A percentile compares a stretch with the other conserved stretches of the same genome.
Conservation (phyloP, 2,888 invertebrate genomes). For the Rotaria magnacalcarata region DNA sequence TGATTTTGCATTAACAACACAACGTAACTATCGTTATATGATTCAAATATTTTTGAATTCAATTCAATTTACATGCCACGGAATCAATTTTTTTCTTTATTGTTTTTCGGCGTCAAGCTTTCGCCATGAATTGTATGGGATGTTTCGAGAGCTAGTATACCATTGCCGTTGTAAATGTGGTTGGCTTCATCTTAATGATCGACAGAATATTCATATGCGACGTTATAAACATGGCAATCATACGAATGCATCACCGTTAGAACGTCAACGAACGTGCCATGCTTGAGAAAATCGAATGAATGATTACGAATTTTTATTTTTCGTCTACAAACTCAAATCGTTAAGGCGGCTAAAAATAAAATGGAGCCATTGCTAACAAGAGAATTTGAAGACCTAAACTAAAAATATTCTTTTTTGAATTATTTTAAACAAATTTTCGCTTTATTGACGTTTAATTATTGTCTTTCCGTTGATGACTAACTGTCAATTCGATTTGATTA, state of each 20-base stretch:
- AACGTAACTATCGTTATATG: slow-evolving; percentile 27
- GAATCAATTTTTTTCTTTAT: slow-evolving; percentile 46
- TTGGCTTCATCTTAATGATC: too few species aligned
- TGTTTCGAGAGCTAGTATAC: neutral
- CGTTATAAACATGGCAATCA: neutral
- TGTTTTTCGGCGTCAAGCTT: slow-evolving; percentile 44
- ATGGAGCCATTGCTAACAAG: too few species aligned
- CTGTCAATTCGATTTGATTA: neutral
- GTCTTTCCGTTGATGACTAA: neutral
- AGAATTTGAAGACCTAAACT: neutral
- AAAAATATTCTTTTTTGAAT: too few species aligned
- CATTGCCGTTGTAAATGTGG: neutral
- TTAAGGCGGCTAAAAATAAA: too few species aligned
- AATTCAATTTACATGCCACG: slow-evolving; percentile 43
- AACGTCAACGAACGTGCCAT: neutral
- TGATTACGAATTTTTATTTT: neutral
- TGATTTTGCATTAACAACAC: neutral
- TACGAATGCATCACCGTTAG: neutral
- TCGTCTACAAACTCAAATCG: neutral
- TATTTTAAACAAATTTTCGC: neutral
- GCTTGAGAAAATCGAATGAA: neutral
- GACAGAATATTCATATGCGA: neutral
- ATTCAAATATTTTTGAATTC: slow-evolving; percentile 41
- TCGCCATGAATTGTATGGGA: slow-evolving; percentile 28
- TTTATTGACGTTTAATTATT: neutral